A percentile compares a stretch with the other conserved stretches of the same genome.
These are phyloP conservation scores for Drosophila eugracilis DNA, from an alignment of 1,140 invertebrate genomes.

Conservation along the genomic window DNA sequence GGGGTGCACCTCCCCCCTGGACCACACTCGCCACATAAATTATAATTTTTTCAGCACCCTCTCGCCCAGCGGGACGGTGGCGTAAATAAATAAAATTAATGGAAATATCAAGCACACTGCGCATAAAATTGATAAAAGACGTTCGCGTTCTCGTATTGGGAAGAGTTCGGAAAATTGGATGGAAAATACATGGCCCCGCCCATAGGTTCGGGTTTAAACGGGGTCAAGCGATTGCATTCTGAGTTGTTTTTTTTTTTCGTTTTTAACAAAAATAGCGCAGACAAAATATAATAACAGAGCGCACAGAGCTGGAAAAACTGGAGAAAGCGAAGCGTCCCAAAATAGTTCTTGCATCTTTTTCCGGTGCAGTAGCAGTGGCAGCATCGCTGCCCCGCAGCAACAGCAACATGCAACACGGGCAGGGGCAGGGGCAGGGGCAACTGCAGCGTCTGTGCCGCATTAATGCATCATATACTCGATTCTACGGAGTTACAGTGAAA, in stretches of 20 bases:
- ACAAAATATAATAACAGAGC: slow-evolving; percentile 67
- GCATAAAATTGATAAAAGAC: slow-evolving; percentile 66
- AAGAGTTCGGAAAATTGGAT: slow-evolving; percentile 24
- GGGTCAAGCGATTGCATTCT: slow-evolving; percentile 78
- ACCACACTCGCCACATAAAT: slow-evolving; percentile 71
- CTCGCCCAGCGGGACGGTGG: slow-evolving; percentile 29
- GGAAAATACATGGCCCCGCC: slow-evolving; percentile 23
- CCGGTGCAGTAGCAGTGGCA: slow-evolving; percentile 26
- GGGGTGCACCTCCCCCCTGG: background rate
- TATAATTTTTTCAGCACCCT: slow-evolving; percentile 61
- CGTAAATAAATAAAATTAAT: slow-evolving; percentile 75
- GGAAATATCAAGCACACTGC: slow-evolving; percentile 56
- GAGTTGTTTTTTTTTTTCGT: slow-evolving; percentile 9
- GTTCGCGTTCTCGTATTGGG: slow-evolving; percentile 1
- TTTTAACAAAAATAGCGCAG: slow-evolving; percentile 72
- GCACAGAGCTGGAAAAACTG: slow-evolving; percentile 19
- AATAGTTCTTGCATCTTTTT: slow-evolving; percentile 47
- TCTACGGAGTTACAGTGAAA: slow-evolving; percentile 9
- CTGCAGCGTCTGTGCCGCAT: slow-evolving; percentile 65
- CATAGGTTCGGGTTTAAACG: slow-evolving; percentile 67
- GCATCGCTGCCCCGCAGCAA: slow-evolving; percentile 14
- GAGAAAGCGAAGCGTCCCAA: slow-evolving; percentile 40
- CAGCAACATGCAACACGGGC: slow-evolving; percentile 25
- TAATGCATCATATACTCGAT: slow-evolving; percentile 55
- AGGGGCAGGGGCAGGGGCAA: slow-evolving; percentile 7